Base-by-base conservation (phyloP, 2,797 vertebrate genomes). In the Epinephelus malabaricus region DNA sequence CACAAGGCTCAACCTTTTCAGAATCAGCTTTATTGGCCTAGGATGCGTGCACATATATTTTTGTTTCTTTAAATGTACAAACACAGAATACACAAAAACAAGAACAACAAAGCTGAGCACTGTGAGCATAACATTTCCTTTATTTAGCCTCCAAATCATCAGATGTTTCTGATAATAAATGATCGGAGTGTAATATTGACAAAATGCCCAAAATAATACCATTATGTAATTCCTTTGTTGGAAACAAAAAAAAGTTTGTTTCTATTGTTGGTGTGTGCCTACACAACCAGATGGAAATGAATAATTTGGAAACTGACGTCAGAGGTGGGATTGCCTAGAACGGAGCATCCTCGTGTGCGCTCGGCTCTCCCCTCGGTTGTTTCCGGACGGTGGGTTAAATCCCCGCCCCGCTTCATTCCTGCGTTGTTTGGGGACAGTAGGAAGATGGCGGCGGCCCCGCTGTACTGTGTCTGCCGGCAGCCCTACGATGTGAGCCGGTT, bases 401-500 rank as follows among this genome's bases (percentile, higher is more conserved):
- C 95, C 87, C 95, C 95, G 93, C 95, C 94, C 94, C 91, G 83
- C 88, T 89, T 86, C 91, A 89, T 93, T 93, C 92, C 94, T 95
- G 94, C 94, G 94, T 96, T 96, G 95, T 96, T 96, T 95, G 91
- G 95, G 95, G 95, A 95, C 95, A 95, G 95, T 87, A 95, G 94
- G 94, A 96, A 96, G 95, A 96, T 96, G 96, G 97, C 97, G 95
- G 96, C 96, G 92, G 97, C 95, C 94, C 97, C 97, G 80, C 97
- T 99, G 92, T 99, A 98, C 95, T 98, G 98, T 94, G 97, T 99
- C 94, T 99, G 98, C 96, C 97, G 97, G 96, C 97, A 98, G 95
- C 97, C 97, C 67, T 99, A 99, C 95, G 97, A 99, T 86, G 97
- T 98, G 93, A 98, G 92, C 96, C 97, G 97, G 96, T 99, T 99